Evolutionary conservation across 2,797 vertebrate species (phyloP), one percentile per base, ranked within the genome.

Genomic region (Smutsia gigantea): DNA sequence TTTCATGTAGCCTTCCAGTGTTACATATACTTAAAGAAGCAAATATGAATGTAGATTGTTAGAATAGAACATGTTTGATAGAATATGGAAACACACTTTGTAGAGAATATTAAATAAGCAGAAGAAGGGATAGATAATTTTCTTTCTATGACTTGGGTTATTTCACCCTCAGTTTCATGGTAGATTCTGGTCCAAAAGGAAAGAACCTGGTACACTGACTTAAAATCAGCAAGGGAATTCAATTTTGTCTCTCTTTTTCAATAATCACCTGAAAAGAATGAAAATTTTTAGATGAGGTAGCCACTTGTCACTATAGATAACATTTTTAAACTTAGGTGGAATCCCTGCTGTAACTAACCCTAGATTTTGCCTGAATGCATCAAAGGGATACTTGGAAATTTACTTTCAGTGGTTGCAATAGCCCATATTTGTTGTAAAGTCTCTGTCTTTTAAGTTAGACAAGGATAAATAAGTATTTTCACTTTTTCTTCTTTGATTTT

Each of bases 191-290:
- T 77, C 53, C 31, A 57, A 15, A 88, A 92, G 71, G 49, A 74
- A 89, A 87, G 55, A 92, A 69, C 14, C n/a, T 91, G 10, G 5
- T 53, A 63, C 2, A 66, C 4, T 91, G 14, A 92, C 79, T 85
- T 94, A 79, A 89, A 91, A 61, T 79, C 51, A 88, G 55, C 19
- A 46, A 85, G n/a, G 29, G 29, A 95, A 93, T 77, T 92, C 51
- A 72, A 14, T 88, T 72, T 77, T 79, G n/a, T 95, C 13, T 85
- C 7, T 84, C 2, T 85, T 92, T 96, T 90, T 66, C 4, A 90
- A 5, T 55, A 94, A 49, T 15, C 2, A 68, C 34, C 59, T 82
- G 29, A 51, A 78, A 94, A 94, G 51, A 94, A 66, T 55, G 21
- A 93, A 93, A 96, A 34, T 57, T 34, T 72, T 74, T 61, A 93